Evolutionary conservation across 2,113 vertebrate species (phyloP).

Genomic region (Falcunculus frontatus): DNA sequence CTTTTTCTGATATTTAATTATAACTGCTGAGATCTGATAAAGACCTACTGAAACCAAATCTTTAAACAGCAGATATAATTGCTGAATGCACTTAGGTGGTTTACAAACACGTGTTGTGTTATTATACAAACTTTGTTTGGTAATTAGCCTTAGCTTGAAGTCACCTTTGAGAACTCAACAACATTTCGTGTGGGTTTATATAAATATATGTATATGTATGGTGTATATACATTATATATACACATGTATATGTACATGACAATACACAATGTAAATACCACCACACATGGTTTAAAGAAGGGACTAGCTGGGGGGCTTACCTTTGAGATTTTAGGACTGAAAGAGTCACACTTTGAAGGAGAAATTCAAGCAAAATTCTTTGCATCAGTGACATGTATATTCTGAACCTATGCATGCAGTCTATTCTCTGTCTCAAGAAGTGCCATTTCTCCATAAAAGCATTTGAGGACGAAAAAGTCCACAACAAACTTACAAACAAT

Average conservation of each 20-base stretch:
- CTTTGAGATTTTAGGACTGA: background rate
- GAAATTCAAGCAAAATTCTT: background rate
- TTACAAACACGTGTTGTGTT: background rate
- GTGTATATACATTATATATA: background rate
- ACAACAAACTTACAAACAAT: background rate
- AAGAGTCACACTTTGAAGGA: background rate
- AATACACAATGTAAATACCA: background rate
- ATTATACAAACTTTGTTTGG: background rate
- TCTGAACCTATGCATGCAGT: background rate
- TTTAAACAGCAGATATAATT: background rate
- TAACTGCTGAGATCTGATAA: background rate
- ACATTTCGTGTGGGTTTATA: background rate
- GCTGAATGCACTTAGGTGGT: background rate
- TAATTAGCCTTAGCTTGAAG: background rate
- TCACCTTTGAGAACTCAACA: background rate
- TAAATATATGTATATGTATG: background rate
- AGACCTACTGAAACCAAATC: background rate
- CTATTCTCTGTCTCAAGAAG: background rate
- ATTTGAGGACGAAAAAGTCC: background rate
- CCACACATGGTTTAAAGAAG: background rate
- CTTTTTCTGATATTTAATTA: slow-evolving; percentile 2
- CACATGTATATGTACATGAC: background rate
- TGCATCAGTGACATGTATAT: background rate
- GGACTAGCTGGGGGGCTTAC: background rate
- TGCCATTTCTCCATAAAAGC: background rate